Base-by-base conservation (phyloP, 2,888 invertebrate species). In the Hedya salicella region DNA sequence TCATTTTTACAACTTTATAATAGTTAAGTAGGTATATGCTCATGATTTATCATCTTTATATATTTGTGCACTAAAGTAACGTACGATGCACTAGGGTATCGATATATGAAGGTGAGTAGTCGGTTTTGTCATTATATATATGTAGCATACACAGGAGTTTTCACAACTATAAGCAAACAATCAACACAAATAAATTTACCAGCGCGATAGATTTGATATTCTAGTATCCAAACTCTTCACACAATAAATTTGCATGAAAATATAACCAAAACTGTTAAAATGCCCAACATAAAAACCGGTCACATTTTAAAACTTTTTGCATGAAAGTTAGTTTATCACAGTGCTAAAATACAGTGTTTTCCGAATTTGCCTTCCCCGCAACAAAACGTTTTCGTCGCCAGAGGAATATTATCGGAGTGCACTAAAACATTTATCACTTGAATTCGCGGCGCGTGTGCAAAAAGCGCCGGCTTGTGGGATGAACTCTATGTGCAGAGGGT, bases 381-480 rank as follows among this genome's bases (percentile, higher is more conserved):
- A 62, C 32, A 65, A 68, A 70, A 67, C 67, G 54, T 46, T 59
- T 61, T 62, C 54, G 44, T 68, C 49, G 61, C 67, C 67, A 70
- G 67, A 68, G 59, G 62, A 67, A 70, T 69, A 68, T 70, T 70
- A 70, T 70, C 69, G 59, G 67, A 70, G 68, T 67, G 67, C 70
- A 66, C 66, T 66, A 66, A 61, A 66, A 66, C 66, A 68, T 70
- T 68, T 67, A 70, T 70, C 69, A 68, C 60, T 64, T 62, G 61
- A 56, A 52, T 56, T 61, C 60, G 44, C 53, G 53, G 60, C 61
- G 54, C 61, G 60, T 50, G 52, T 32, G 66, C 57, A 68, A 70
- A 70, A 71, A 62, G 21, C 32, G 42, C 39, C 32, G 39, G 48
- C 61, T 42, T 42, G 32, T 17, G 46, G 21, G 54, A 61, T 42